Conservation (phyloP, 2,113 vertebrate species). For the Rhinichthys klamathensis region DNA sequence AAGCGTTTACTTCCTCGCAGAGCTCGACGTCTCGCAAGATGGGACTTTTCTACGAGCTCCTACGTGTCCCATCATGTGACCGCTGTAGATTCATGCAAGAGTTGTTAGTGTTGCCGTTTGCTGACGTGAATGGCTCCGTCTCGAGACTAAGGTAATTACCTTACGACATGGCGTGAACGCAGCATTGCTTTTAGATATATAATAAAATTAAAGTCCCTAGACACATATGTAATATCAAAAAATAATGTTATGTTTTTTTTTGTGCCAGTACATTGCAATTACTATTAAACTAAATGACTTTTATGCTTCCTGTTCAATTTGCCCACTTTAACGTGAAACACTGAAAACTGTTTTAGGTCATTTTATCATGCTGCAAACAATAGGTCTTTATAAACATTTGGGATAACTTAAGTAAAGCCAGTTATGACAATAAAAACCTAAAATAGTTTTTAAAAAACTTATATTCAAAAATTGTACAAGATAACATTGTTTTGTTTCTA, state of each 20-base stretch:
- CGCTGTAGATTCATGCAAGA: too few species aligned
- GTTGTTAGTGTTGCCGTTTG: too few species aligned
- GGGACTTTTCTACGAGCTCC: too few species aligned
- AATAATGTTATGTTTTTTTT: not conserved
- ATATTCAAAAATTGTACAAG: not conserved
- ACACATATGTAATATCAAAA: not conserved
- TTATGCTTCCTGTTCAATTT: not conserved
- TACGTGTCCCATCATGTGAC: too few species aligned
- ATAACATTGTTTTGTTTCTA: not conserved
- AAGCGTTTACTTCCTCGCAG: too few species aligned
- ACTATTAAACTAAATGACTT: not conserved
- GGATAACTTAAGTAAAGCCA: not conserved
- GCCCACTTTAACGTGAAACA: not conserved
- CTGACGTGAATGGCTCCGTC: too few species aligned
- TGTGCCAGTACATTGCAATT: not conserved
- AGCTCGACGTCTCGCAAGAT: too few species aligned
- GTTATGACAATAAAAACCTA: not conserved
- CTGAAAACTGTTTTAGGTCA: not conserved
- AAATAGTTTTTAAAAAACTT: not conserved
- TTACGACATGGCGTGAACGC: too few species aligned
- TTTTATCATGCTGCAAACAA: not conserved
- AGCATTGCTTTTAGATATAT: not conserved
- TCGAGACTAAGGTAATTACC: too few species aligned
- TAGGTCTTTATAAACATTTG: not conserved
- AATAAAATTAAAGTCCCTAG: not conserved